A percentile compares a stretch with the other conserved stretches of the same genome.
Evolutionary conservation across 2,888 invertebrate species (phyloP).

Genomic region (Drosophila mercatorum): DNA sequence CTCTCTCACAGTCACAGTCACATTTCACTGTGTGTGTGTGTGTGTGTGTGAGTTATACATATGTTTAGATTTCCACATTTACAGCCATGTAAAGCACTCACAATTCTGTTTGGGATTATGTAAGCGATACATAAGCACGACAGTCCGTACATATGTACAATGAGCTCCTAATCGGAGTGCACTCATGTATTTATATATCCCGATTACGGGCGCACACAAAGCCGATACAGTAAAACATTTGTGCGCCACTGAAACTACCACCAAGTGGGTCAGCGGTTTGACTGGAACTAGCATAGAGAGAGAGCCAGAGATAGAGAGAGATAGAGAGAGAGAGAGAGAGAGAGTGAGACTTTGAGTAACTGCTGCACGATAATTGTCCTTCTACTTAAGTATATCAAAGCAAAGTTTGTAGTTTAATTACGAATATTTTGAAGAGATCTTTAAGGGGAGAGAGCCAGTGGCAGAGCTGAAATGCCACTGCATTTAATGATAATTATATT

Average conservation of each 20-base stretch:
- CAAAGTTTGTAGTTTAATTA: background rate
- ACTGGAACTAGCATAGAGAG: background rate
- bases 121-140: slow-evolving; percentile 35
- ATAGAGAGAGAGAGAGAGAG: background rate
- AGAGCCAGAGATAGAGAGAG: background rate
- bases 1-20: slow-evolving; percentile 7
- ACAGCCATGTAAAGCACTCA: slow-evolving; percentile 62
- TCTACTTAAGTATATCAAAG: background rate
- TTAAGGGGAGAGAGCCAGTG: no score
- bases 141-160: slow-evolving; percentile 24
- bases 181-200: slow-evolving; percentile 30
- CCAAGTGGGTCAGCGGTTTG: background rate
- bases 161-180: slow-evolving; percentile 33
- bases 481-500: no score
- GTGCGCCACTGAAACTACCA: slow-evolving; percentile 1
- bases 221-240: slow-evolving; percentile 5
- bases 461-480: background rate
- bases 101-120: slow-evolving; percentile 54
- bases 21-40: slow-evolving; percentile 13
- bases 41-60: slow-evolving; percentile 50
- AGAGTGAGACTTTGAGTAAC: background rate
- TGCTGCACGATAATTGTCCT: background rate
- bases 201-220: slow-evolving; percentile 17
- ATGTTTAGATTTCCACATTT: slow-evolving; percentile 78
- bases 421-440: no score